phyloP scores from a whole-genome alignment of 2,888 invertebrate genomes.

The Eilema griseolum region DNA sequence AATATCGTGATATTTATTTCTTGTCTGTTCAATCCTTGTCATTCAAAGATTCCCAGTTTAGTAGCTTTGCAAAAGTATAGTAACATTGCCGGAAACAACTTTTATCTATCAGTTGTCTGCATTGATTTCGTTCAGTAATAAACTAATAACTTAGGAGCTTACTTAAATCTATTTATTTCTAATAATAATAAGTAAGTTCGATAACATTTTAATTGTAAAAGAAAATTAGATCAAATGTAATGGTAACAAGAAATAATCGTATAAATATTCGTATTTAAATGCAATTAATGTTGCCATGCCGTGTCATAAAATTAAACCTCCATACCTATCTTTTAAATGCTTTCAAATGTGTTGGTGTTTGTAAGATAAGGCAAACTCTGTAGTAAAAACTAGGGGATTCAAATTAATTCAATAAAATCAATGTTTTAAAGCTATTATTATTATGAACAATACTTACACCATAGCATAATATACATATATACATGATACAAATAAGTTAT shows the following conservation, averaged over 20 bases:
- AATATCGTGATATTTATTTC: neutral
- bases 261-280: too few species aligned
- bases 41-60: slow-evolving; percentile 12
- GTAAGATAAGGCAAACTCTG: neutral
- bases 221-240: too few species aligned
- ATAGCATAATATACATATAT: too few species aligned
- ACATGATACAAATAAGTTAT: too few species aligned
- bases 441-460: neutral
- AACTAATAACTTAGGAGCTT: neutral
- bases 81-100: slow-evolving; percentile 60
- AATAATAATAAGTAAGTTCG: neutral
- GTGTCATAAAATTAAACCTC: neutral
- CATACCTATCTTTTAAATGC: too few species aligned
- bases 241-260: too few species aligned
- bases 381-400: neutral
- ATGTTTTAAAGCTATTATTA: too few species aligned
- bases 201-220: neutral
- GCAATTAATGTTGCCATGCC: neutral
- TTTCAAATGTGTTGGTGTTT: too few species aligned
- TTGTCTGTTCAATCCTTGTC: neutral
- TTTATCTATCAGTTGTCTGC: slow-evolving; percentile 49
- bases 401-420: too few species aligned
- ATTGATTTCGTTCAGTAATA: slow-evolving; percentile 40
- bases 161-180: neutral
- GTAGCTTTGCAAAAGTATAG: slow-evolving; percentile 17